Conservation (phyloP, 2,888 invertebrate species). For the Philopedon plagiatum region DNA sequence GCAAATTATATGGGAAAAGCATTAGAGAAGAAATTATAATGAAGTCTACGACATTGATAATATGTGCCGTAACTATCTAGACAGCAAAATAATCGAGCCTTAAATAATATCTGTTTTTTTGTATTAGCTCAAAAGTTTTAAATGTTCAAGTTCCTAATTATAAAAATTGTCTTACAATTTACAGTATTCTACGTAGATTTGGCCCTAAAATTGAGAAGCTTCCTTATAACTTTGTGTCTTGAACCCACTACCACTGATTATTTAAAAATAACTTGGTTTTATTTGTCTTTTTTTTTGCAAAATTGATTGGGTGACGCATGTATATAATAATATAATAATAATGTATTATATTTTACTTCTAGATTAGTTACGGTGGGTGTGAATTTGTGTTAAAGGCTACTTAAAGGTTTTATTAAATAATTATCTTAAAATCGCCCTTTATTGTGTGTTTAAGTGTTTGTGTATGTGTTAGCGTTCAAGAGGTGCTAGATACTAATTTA, state of each 20-base stretch:
- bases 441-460: conserved; percentile 21
- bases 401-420: conserved; percentile 19
- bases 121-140: no score
- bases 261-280: no score
- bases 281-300: no score
- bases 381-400: conserved; percentile 3
- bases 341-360: background rate
- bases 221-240: no score
- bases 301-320: no score
- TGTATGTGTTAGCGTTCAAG: background rate
- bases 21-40: conserved; percentile 13
- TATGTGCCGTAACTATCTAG: conserved; percentile 1
- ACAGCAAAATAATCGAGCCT: background rate
- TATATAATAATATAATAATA: no score
- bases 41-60: background rate
- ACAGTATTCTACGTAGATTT: no score
- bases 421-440: conserved; percentile 10
- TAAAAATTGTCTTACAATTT: no score
- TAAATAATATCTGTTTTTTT: no score
- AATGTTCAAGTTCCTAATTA: no score
- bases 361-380: conserved; percentile 1
- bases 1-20: conserved; percentile 14
- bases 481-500: background rate
- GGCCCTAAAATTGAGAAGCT: no score
- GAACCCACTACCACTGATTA: no score